A percentile compares a stretch with the other conserved stretches of the same genome.
phyloP scores from a whole-genome alignment of 2,888 invertebrate genomes.

The Cephus pygmeus region DNA sequence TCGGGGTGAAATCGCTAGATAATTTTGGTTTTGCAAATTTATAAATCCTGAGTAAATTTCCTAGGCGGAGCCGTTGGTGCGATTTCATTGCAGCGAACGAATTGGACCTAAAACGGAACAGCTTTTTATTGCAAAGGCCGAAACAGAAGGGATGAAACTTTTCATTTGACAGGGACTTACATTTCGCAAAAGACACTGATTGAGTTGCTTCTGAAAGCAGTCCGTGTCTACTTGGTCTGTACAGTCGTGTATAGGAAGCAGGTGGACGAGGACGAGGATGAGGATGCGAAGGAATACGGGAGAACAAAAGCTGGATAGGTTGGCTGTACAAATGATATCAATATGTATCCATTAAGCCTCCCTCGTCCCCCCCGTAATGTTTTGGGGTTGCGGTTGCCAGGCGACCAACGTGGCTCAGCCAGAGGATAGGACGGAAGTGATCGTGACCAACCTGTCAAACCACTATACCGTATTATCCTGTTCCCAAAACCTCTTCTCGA shows the following conservation, averaged over 20 bases:
- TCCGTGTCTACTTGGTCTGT: neutral
- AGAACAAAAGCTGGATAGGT: constrained; percentile 4
- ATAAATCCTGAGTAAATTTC: neutral
- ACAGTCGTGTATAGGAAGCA: neutral
- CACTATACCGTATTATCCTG: neutral
- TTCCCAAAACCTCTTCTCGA: neutral
- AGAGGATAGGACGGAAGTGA: constrained; percentile 34
- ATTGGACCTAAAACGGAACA: neutral
- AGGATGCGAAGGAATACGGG: constrained; percentile 9
- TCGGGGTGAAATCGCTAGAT: neutral
- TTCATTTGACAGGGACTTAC: neutral
- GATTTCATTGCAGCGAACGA: neutral
- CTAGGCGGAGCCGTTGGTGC: neutral
- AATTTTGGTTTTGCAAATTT: neutral
- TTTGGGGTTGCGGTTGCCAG: constrained; percentile 42
- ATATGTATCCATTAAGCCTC: constrained; percentile 57
- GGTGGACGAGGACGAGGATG: neutral
- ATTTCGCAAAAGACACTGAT: constrained; percentile 2
- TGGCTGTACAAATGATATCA: constrained; percentile 54
- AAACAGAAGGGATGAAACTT: neutral
- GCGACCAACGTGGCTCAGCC: constrained; percentile 35
- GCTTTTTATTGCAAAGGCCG: neutral
- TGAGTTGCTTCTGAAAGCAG: constrained; percentile 1
- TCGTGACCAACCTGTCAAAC: constrained; percentile 49
- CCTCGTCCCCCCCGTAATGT: constrained; percentile 33